Evolutionary conservation across 2,888 invertebrate species (phyloP), one percentile per base, ranked within the genome.

Genomic region (Caenorhabditis sp.): DNA sequence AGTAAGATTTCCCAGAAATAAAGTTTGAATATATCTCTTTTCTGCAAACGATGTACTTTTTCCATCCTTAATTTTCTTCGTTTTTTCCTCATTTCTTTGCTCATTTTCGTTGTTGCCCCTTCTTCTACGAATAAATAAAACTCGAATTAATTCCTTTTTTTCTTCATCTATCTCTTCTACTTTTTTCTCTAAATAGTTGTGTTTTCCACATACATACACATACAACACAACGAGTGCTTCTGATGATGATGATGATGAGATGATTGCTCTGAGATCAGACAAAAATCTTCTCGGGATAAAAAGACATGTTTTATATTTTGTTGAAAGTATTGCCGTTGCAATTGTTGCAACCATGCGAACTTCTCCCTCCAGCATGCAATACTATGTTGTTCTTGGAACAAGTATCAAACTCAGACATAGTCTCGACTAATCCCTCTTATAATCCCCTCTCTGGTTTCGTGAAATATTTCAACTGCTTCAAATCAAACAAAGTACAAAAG

Each of bases 41-140:
- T 51, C n/a, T 51, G 49, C 49, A 14, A 49, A 49, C 17, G 3
- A 3, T 23, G 51, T 51, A 23, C 51, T 51, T 51, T 51, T 51
- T 51, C 21, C 8, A 5, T 17, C 19, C 14, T 4, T 8, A 14
- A 51, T 21, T 51, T 6, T 23, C 51, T 21, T 51, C 4, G 8
- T 3, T 23, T 49, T 49, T 6, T 19, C 51, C 51, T 51, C 21
- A 17, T 23, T 19, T 19, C 23, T 51, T 50, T 51, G 51, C 14
- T 43, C 43, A 43, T 43, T 43, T 36, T 5, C 36, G 36, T 19
- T n/a, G 14, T 50, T 55, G 19, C 27, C 23, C n/a, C 58, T 31
- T 58, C 37, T 58, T 58, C 31, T 21, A 26, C 58, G 43, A 58
- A 36, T 58, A 58, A 58, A 36, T 58, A 58, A 58, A 58, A 58